A percentile compares a stretch with the other conserved stretches of the same genome.
phyloP scores from a whole-genome alignment of 2,888 invertebrate genomes.

The Argynnis bischoffii region DNA sequence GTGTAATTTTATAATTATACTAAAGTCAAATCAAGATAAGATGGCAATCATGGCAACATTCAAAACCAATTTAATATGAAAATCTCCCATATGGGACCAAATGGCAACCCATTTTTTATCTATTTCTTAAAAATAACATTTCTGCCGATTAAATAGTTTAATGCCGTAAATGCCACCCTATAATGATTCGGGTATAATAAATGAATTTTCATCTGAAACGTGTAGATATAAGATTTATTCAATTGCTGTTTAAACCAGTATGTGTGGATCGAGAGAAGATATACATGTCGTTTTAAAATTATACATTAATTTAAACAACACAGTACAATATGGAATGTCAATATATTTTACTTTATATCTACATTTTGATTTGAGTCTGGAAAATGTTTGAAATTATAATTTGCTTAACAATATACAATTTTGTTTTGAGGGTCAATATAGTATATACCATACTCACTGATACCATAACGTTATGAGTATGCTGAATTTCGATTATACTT shows the following conservation, averaged over 20 bases:
- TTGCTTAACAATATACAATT: conserved; percentile 76
- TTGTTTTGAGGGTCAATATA: conserved; percentile 54
- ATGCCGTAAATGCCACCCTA: not conserved
- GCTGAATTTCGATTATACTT: conserved; percentile 58
- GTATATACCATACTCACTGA: conserved; percentile 44
- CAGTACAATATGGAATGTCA: conserved; percentile 80
- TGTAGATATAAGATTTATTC: conserved; percentile 39
- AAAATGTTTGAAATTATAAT: conserved; percentile 74
- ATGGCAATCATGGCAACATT: too few species aligned
- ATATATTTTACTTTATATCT: conserved; percentile 81
- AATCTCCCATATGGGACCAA: too few species aligned
- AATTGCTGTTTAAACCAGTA: conserved; percentile 28
- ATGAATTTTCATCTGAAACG: conserved; percentile 29
- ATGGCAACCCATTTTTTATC: too few species aligned
- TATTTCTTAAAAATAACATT: too few species aligned
- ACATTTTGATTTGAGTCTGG: conserved; percentile 75
- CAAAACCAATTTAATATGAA: too few species aligned
- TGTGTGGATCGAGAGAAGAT: conserved; percentile 34
- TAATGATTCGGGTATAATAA: conserved; percentile 20
- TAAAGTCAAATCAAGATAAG: too few species aligned
- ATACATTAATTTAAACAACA: conserved; percentile 75
- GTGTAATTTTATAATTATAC: too few species aligned
- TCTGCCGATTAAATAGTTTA: not conserved
- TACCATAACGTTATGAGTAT: conserved; percentile 58
- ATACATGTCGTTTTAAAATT: conserved; percentile 38